A percentile compares a stretch with the other conserved stretches of the same genome.
These are phyloP conservation scores for Sylvicola cinctus DNA, from an alignment of 2,888 invertebrate species.

Conservation along the genomic window DNA sequence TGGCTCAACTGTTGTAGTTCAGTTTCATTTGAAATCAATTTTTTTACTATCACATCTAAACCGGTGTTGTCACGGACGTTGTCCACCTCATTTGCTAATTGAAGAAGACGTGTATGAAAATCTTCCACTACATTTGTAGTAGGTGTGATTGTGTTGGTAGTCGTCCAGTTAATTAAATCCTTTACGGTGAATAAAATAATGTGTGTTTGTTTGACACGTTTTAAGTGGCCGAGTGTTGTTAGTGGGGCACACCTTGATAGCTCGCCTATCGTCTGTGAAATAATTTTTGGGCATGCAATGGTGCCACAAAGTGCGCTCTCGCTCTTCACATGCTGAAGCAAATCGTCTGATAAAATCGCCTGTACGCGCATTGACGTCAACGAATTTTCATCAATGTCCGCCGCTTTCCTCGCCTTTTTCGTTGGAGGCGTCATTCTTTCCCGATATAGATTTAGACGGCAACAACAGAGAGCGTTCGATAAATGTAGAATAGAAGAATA, in stretches of 20 bases:
- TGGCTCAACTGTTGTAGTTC: not conserved
- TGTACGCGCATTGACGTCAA: conserved; percentile 11
- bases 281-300: conserved; percentile 36
- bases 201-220: conserved; percentile 40
- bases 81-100: too few species aligned
- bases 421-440: too few species aligned
- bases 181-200: conserved; percentile 31
- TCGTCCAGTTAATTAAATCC: conserved; percentile 14
- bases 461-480: too few species aligned
- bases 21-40: not conserved
- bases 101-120: too few species aligned
- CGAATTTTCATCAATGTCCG: too few species aligned
- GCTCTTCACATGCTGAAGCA: conserved; percentile 27
- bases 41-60: too few species aligned
- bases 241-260: conserved; percentile 38
- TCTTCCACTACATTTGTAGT: too few species aligned
- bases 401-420: too few species aligned
- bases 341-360: conserved; percentile 34
- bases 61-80: too few species aligned
- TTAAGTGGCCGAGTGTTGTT: conserved; percentile 43
- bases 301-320: conserved; percentile 37
- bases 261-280: conserved; percentile 37
- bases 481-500: too few species aligned
- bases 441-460: too few species aligned
- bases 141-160: too few species aligned